phyloP scores from a whole-genome alignment of 1,140 invertebrate species.

The Drosophila prosaltans region DNA sequence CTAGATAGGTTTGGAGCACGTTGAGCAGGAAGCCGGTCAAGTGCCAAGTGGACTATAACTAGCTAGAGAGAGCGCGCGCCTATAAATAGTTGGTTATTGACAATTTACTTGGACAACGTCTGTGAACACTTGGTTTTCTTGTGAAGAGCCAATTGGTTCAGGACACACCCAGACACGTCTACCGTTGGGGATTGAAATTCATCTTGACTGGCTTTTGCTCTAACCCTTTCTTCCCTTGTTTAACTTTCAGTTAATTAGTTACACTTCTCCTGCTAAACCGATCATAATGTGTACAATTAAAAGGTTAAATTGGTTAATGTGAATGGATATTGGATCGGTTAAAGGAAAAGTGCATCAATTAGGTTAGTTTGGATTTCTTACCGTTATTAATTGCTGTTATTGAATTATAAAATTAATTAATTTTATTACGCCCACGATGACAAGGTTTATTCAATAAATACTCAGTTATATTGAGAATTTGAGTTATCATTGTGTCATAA shows the following conservation, averaged over 20 bases:
- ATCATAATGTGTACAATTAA: not conserved
- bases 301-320: no score
- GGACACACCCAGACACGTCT: conserved; percentile 32
- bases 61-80: conserved; percentile 20
- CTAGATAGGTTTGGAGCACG: not conserved
- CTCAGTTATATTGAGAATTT: no score
- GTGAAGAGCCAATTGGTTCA: conserved; percentile 39
- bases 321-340: not conserved
- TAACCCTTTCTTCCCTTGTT: no score
- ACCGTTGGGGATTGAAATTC: not conserved
- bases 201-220: not conserved
- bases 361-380: no score
- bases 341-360: no score
- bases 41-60: conserved; percentile 43
- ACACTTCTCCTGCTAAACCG: no score
- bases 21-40: conserved; percentile 40
- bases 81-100: conserved; percentile 49
- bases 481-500: no score
- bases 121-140: conserved; percentile 23
- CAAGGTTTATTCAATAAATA: no score
- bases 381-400: no score
- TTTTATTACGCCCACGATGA: no score
- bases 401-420: no score
- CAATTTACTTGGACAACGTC: conserved; percentile 37
- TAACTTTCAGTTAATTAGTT: not conserved